Evolutionary conservation across 2,888 invertebrate genomes (phyloP).

Genomic region (Aphidoletes aphidimyza): DNA sequence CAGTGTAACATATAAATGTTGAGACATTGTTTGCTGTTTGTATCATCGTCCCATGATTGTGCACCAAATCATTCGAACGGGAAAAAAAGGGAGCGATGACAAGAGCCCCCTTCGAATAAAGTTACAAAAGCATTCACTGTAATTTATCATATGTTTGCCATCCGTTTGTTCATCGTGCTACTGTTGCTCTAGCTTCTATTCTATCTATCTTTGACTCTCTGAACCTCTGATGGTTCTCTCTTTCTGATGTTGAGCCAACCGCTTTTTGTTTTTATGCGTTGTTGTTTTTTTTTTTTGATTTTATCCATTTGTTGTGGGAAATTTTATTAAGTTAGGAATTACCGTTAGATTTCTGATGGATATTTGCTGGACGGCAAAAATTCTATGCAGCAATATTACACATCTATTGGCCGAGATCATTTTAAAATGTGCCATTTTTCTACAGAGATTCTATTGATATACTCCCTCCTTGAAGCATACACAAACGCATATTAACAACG

Average conservation of each 20-base stretch:
- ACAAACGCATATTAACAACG: background rate
- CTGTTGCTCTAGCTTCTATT: no score
- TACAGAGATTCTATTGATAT: conserved; percentile 1
- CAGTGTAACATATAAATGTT: background rate
- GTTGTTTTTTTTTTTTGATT: background rate
- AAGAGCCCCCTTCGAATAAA: background rate
- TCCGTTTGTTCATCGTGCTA: conserved; percentile 32
- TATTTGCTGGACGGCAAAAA: background rate
- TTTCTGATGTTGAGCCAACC: no score
- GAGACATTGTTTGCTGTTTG: background rate
- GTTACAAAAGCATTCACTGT: background rate
- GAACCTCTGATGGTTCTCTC: background rate
- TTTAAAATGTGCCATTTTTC: background rate
- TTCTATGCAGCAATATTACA: background rate
- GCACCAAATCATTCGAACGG: background rate
- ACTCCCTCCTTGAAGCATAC: background rate
- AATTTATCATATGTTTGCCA: conserved; percentile 27
- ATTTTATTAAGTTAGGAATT: conserved; percentile 35
- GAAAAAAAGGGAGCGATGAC: background rate
- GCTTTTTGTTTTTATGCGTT: background rate
- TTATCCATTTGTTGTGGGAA: conserved; percentile 1
- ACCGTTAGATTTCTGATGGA: background rate
- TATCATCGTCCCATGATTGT: background rate
- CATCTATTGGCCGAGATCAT: background rate
- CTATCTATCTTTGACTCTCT: no score